Evolutionary conservation across 2,888 invertebrate genomes (phyloP), one percentile per base, ranked within the genome.

Genomic region (Dione juno): DNA sequence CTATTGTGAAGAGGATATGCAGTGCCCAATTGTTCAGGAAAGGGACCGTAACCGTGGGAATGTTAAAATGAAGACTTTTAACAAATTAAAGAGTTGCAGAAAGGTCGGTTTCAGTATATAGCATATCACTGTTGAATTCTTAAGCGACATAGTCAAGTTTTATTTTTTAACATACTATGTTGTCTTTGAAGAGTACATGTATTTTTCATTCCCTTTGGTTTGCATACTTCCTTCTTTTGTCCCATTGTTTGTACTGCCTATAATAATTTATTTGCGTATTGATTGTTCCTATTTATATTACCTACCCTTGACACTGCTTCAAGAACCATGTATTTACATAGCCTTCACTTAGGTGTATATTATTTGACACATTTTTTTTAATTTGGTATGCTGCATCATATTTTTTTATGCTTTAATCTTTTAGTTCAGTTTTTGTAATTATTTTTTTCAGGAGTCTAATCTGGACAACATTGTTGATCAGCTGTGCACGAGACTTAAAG

Each of bases 391-490:
- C 9, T 50, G 64, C 14, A 40, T 50, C 40, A 37, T 59, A 8
- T 21, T 28, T 19, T 48, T 16, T n/a, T 14, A 50, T 8, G 16
- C 37, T 19, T 50, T 14, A 48, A 6, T 19, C 58, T n/a, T 58
- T 16, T 48, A 21, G 19, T 9, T 41, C n/a, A 19, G 48, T n/a
- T 40, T 65, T n/a, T 54, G n/a, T 19, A 7, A 45, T 52, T 52
- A 0, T 67, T 59, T 11, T 41, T 92, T 95, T 79, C 94, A 97
- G 96, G 96, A 95, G 90, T 94, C 95, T 90, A 96, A 96, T 86
- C 95, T 97, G 83, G 96, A 97, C 93, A 95, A 95, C 82, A 94
- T 97, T 86, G 96, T 97, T 78, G 97, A 97, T 89, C 97, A 97
- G 93, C 94, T 97, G 84, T 96, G 96, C 89, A 94, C 94, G 79